Percentiles rank a stretch among this genome's conserved stretches.
These are phyloP conservation scores for Etheostoma spectabile DNA, from an alignment of 2,113 vertebrate species.

Conservation along the genomic window DNA sequence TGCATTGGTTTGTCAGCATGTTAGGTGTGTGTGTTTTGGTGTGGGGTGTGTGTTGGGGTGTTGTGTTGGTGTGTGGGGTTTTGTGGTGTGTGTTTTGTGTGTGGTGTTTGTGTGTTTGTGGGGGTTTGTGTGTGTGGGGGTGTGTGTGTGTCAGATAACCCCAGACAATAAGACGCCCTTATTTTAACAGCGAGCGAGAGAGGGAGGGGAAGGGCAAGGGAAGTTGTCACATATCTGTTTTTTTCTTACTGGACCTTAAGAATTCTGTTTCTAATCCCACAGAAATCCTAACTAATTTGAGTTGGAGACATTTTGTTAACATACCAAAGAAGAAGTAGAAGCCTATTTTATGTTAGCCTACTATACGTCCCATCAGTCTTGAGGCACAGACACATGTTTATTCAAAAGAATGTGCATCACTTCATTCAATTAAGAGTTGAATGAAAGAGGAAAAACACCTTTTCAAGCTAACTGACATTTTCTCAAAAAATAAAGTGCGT, in stretches of 20 bases:
- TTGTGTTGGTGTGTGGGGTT: conserved; percentile 9
- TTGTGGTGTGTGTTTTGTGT: conserved; percentile 4
- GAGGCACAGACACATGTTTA: background rate
- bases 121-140: background rate
- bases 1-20: conserved; percentile 58
- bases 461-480: background rate
- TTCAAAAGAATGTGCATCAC: too few species aligned
- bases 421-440: background rate
- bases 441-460: background rate
- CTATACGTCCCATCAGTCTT: background rate
- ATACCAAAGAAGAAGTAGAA: background rate
- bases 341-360: background rate
- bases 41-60: too few species aligned
- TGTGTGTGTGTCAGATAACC: conserved; percentile 35
- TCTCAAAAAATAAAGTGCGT: background rate
- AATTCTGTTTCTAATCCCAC: background rate
- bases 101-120: conserved; percentile 11
- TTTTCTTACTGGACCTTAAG: background rate
- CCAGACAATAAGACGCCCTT: conserved; percentile 62
- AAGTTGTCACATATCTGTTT: too few species aligned
- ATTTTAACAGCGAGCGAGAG: conserved; percentile 28
- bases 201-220: too few species aligned
- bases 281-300: background rate
- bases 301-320: background rate
- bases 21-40: conserved; percentile 22